Conservation (phyloP, 1,140 invertebrate species). For the Drosophila triauraria region DNA sequence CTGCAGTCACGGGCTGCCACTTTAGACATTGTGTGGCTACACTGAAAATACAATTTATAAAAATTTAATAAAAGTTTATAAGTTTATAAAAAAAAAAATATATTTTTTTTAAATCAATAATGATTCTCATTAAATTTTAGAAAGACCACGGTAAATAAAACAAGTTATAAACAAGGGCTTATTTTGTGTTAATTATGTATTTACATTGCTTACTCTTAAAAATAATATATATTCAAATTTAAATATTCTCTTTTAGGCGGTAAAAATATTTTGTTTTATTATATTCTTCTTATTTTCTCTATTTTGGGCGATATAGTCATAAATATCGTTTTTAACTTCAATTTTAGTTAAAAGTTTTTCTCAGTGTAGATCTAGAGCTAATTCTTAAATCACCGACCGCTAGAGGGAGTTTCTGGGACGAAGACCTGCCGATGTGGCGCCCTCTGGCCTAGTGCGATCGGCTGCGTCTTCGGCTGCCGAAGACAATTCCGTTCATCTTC, state of each 20-base stretch:
- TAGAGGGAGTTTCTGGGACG: not conserved
- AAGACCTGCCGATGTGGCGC: not conserved
- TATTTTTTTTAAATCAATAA: not conserved
- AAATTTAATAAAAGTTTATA: too few relatives aligned
- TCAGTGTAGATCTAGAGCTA: not conserved
- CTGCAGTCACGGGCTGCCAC: constrained; percentile 37
- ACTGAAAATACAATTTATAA: not conserved
- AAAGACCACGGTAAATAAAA: too few relatives aligned
- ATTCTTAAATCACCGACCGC: not conserved
- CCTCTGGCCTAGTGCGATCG: constrained; percentile 3
- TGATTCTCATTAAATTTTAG: too few relatives aligned
- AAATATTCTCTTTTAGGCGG: too few relatives aligned
- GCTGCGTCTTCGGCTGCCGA: constrained; percentile 14
- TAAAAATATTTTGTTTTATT: too few relatives aligned
- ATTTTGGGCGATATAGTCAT: too few relatives aligned
- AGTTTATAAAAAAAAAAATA: not conserved
- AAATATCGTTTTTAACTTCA: too few relatives aligned
- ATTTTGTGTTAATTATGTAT: too few relatives aligned
- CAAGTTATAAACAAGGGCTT: too few relatives aligned
- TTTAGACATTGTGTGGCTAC: constrained; percentile 15
- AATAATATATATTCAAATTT: too few relatives aligned
- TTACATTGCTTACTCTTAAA: too few relatives aligned
- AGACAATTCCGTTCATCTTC: constrained; percentile 21
- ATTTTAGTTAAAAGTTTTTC: not conserved
- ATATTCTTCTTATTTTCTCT: too few relatives aligned